phyloP scores from a whole-genome alignment of 2,797 vertebrate genomes.

The Ambastaia sidthimunki region DNA sequence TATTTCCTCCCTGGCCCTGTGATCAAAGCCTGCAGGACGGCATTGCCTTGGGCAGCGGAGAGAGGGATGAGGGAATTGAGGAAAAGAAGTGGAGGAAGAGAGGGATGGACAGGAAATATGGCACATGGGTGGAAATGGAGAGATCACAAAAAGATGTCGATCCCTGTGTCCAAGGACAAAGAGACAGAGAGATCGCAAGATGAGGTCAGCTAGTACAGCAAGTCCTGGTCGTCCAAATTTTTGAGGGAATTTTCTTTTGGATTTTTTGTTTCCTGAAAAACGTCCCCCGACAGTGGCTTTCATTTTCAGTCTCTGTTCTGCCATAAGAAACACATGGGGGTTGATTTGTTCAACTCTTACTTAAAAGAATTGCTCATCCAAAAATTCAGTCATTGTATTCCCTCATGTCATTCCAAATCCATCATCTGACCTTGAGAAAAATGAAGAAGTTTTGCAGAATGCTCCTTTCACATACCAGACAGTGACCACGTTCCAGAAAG shows the following conservation, averaged over 20 bases:
- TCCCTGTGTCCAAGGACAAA: conserved; percentile 82
- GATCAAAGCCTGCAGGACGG: conserved; percentile 85
- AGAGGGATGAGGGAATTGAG: conserved; percentile 71
- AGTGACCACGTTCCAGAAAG: too few species aligned
- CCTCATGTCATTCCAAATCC: neutral
- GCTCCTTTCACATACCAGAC: too few species aligned
- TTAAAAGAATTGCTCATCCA: neutral
- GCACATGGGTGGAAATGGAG: conserved; percentile 70
- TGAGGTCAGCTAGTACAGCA: conserved; percentile 45
- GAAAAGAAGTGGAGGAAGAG: conserved; percentile 59
- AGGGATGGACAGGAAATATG: conserved; percentile 63
- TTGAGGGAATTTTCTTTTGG: conserved; percentile 16
- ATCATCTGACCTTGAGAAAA: neutral
- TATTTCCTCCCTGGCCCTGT: conserved; percentile 82
- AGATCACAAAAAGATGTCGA: conserved; percentile 75
- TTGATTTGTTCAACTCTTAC: neutral
- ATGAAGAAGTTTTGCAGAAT: too few species aligned
- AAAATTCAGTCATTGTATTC: neutral
- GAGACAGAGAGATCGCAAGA: conserved; percentile 21
- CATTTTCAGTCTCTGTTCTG: neutral
- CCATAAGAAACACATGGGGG: neutral
- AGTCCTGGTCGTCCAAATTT: conserved; percentile 26
- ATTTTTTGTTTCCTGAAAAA: conserved; percentile 12
- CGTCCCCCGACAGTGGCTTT: neutral
- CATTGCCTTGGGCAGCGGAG: conserved; percentile 81